A percentile compares a stretch with the other conserved stretches of the same genome.
phyloP scores from a whole-genome alignment of 2,797 vertebrate species.

The Hephaestus fuliginosus region DNA sequence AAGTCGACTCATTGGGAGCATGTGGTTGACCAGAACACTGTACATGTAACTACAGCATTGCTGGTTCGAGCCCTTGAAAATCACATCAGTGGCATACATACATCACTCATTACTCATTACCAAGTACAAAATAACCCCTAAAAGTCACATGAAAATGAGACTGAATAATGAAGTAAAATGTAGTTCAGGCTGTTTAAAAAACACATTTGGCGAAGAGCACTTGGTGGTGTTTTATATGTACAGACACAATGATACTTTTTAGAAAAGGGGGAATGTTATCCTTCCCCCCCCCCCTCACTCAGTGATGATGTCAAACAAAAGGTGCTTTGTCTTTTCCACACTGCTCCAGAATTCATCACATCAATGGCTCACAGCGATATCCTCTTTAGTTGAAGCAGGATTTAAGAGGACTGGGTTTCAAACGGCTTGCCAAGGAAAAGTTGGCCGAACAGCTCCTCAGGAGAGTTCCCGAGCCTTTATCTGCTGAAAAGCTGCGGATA shows the following conservation, averaged over 20 bases:
- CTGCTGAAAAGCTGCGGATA: slow-evolving; percentile 69
- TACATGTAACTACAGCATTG: neutral
- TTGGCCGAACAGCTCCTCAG: slow-evolving; percentile 71
- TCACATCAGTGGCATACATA: neutral
- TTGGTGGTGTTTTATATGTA: neutral
- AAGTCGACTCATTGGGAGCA: neutral
- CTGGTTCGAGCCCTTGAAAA: neutral
- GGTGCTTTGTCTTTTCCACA: slow-evolving; percentile 59
- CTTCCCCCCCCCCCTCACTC: neutral
- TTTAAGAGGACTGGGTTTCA: slow-evolving; percentile 70
- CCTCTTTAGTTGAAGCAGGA: slow-evolving; percentile 63
- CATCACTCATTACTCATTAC: neutral
- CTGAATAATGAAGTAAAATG: neutral
- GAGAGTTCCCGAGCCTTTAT: slow-evolving; percentile 79
- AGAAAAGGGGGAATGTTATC: neutral
- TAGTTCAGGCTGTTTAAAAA: neutral
- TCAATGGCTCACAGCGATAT: slow-evolving; percentile 68
- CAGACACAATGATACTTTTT: slow-evolving; percentile 2
- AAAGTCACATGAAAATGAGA: neutral
- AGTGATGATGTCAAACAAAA: slow-evolving; percentile 44
- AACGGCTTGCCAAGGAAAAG: slow-evolving; percentile 66
- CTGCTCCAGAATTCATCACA: slow-evolving; percentile 58
- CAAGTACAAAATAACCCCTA: neutral
- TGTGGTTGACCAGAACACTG: neutral
- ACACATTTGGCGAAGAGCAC: neutral